Percentiles rank a stretch among this genome's conserved stretches.
phyloP scores from a whole-genome alignment of 2,113 vertebrate genomes.

The Aegithalos caudatus region DNA sequence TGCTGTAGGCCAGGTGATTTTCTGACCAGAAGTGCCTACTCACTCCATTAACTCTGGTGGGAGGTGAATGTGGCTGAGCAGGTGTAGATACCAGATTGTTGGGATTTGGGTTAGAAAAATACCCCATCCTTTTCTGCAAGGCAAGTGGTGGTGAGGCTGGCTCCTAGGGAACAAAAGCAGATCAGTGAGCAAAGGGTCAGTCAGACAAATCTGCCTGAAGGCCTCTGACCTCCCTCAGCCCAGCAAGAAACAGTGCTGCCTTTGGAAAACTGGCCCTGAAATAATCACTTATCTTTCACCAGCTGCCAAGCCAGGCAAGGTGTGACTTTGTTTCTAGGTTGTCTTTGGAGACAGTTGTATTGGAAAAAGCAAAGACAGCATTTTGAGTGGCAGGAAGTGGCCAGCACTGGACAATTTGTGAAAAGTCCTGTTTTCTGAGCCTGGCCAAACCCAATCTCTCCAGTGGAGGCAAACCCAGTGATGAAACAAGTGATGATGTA shows the following conservation, averaged over 20 bases:
- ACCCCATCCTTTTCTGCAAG: neutral
- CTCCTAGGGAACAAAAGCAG: neutral
- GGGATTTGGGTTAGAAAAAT: neutral
- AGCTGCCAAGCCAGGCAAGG: neutral
- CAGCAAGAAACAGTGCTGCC: neutral
- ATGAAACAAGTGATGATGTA: neutral
- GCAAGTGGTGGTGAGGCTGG: neutral
- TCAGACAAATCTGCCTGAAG: neutral
- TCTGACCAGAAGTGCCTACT: neutral
- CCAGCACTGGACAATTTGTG: neutral
- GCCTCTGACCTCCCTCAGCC: neutral
- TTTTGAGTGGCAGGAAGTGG: neutral
- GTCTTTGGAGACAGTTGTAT: neutral
- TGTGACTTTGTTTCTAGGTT: neutral
- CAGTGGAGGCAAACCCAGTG: neutral
- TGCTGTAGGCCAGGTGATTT: neutral
- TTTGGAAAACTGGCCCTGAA: neutral
- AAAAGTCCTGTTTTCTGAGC: neutral
- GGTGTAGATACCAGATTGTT: neutral
- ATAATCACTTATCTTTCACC: neutral
- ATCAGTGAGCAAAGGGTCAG: neutral
- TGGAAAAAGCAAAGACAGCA: neutral
- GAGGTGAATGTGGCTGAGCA: slow-evolving; percentile 5
- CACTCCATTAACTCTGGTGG: neutral
- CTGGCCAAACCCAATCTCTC: neutral